Conservation (phyloP, 2,797 vertebrate genomes). For the Tympanoctomys barrerae region DNA sequence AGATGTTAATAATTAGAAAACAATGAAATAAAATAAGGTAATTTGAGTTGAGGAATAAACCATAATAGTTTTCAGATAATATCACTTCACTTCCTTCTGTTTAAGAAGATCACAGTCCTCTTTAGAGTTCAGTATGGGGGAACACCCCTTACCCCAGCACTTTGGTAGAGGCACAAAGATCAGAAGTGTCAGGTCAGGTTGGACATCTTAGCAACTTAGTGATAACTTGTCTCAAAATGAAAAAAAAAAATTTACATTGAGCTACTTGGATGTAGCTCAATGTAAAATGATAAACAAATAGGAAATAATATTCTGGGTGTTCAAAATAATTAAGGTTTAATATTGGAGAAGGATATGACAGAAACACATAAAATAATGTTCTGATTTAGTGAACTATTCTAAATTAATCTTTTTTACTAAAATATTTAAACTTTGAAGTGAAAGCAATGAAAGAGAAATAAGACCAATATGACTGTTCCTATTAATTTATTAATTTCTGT, state of each 20-base stretch:
- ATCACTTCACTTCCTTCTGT: neutral
- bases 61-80: neutral
- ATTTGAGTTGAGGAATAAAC: neutral
- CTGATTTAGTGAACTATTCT: slow-evolving; percentile 7
- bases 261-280: neutral
- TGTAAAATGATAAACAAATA: neutral
- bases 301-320: neutral
- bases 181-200: neutral
- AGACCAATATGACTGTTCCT: neutral
- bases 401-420: neutral
- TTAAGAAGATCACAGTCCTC: neutral
- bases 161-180: neutral
- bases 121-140: neutral
- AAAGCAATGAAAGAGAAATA: neutral
- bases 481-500: too few relatives aligned
- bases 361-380: neutral
- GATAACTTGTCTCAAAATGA: neutral
- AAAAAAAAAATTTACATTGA: too few relatives aligned
- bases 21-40: neutral
- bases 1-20: neutral
- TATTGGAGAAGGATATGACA: neutral
- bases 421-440: neutral
- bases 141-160: neutral
- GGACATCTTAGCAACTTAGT: neutral
- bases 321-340: neutral